Conservation (phyloP, 1,140 invertebrate species). For the Sycobia sp. region DNA sequence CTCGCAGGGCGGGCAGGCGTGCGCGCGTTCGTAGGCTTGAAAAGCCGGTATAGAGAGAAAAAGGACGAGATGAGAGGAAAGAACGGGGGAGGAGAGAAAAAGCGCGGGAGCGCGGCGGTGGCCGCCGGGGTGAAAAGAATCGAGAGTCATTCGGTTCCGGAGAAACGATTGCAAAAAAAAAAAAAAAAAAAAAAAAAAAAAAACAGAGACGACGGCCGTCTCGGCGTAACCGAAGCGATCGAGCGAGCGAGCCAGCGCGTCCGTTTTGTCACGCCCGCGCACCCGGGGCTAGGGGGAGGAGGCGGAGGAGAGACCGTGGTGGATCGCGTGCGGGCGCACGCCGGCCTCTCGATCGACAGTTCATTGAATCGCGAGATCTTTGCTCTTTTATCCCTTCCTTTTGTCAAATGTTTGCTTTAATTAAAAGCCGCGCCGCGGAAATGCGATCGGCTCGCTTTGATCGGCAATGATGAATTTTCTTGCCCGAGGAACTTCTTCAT, state of each 20-base stretch:
- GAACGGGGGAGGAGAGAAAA: no score
- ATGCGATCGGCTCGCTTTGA: not conserved
- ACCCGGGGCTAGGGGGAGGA: no score
- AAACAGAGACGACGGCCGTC: no score
- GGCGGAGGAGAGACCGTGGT: no score
- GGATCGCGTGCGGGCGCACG: no score
- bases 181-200: no score
- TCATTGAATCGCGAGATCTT: not conserved
- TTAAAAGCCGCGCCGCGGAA: not conserved
- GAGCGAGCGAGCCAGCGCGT: not conserved
- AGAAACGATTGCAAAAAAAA: no score
- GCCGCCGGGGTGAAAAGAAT: conserved; percentile 19
- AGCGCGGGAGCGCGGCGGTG: not conserved
- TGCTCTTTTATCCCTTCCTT: not conserved
- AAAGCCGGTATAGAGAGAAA: not conserved
- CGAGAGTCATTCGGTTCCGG: conserved; percentile 28
- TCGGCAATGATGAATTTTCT: not conserved
- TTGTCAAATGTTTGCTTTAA: not conserved
- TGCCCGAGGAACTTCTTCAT: not conserved
- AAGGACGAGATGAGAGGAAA: conserved; percentile 7
- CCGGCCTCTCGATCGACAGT: conserved; percentile 17
- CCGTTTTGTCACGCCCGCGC: no score
- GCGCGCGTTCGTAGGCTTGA: no score
- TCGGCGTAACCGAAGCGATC: no score
- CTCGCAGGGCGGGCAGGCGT: no score